Percentiles rank a stretch among this genome's conserved stretches.
These are phyloP conservation scores for Hippolais icterina DNA, from an alignment of 2,113 vertebrate species.

Conservation along the genomic window DNA sequence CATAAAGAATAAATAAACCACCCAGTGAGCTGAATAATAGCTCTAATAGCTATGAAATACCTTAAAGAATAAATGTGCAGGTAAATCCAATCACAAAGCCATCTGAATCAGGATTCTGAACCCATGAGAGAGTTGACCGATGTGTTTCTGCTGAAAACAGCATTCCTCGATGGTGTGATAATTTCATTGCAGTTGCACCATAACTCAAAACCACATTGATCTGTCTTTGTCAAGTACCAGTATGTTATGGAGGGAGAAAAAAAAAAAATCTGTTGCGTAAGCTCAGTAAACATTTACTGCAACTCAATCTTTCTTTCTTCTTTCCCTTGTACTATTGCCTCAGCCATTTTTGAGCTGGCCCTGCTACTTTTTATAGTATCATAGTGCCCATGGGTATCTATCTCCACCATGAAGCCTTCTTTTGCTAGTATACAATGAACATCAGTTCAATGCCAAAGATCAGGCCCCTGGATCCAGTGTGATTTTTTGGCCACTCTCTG, in stretches of 20 bases:
- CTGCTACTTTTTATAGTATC: neutral
- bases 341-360: neutral
- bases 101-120: neutral
- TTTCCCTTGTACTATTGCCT: neutral
- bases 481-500: neutral
- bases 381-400: neutral
- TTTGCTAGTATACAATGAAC: neutral
- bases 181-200: neutral
- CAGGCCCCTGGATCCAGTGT: neutral
- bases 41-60: neutral
- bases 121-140: neutral
- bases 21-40: neutral
- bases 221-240: neutral
- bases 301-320: neutral
- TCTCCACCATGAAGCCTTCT: neutral
- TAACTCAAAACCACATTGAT: neutral
- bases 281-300: neutral
- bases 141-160: constrained; percentile 21
- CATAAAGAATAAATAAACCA: constrained; percentile 14
- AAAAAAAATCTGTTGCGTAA: neutral
- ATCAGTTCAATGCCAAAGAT: neutral
- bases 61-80: neutral
- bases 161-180: neutral
- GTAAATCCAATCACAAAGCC: neutral
- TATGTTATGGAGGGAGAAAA: neutral